Percentiles rank a stretch among this genome's conserved stretches.
Conservation (phyloP, 2,888 invertebrate genomes). For the Orthosia incerta region DNA sequence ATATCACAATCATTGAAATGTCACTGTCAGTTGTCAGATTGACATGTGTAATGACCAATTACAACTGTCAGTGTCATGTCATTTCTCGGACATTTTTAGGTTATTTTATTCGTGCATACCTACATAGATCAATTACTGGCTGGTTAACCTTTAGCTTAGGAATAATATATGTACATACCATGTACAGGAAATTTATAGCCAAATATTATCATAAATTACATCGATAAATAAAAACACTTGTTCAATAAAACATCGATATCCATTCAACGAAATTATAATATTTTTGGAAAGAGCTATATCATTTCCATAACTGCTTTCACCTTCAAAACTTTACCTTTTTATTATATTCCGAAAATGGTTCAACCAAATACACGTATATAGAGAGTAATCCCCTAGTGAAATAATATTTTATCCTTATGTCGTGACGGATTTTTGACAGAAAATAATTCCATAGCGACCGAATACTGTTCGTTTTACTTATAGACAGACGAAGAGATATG, state of each 20-base stretch:
- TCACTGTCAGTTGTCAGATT: no score
- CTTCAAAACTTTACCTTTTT: not conserved
- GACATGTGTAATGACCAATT: no score
- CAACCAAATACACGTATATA: not conserved
- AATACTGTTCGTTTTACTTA: constrained; percentile 37
- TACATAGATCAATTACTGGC: not conserved
- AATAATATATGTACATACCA: no score
- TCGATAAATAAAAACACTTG: not conserved
- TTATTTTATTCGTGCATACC: no score
- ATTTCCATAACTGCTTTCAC: not conserved
- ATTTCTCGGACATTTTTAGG: no score
- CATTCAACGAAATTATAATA: not conserved
- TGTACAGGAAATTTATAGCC: not conserved
- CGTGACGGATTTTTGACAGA: constrained; percentile 10
- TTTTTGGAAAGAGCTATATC: not conserved
- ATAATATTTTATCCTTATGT: constrained; percentile 24
- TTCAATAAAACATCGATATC: not conserved
- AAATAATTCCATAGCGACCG: constrained; percentile 16
- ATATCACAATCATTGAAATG: no score
- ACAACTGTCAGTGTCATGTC: no score
- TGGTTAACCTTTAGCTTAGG: no score
- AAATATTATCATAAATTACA: not conserved
- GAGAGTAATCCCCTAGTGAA: constrained; percentile 1
- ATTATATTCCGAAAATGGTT: not conserved
- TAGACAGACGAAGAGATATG: constrained; percentile 19